Percentiles rank a stretch among this genome's conserved stretches.
These are phyloP conservation scores for Andrena hattorfiana DNA, from an alignment of 2,888 invertebrate genomes.

Conservation along the genomic window DNA sequence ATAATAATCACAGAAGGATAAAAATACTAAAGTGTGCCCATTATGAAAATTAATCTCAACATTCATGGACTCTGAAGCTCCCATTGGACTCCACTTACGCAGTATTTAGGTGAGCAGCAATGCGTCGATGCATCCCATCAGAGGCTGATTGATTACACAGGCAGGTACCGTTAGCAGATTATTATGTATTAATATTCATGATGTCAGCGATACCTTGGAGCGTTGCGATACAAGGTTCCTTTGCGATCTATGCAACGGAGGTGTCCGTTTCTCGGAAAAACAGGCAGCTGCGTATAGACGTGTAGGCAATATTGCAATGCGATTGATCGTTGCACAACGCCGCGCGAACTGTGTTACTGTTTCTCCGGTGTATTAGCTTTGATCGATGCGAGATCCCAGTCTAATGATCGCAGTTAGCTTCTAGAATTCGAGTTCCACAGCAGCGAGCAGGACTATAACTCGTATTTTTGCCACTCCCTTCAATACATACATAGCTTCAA, in stretches of 20 bases:
- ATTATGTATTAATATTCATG: slow-evolving; percentile 55
- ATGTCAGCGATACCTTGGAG: slow-evolving; percentile 50
- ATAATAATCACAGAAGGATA: neutral
- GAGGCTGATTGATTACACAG: neutral
- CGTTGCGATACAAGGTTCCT: slow-evolving; percentile 52
- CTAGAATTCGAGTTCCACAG: neutral
- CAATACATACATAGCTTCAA: slow-evolving; percentile 8
- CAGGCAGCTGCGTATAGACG: slow-evolving; percentile 49
- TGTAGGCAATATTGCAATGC: slow-evolving; percentile 50
- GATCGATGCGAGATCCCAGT: slow-evolving; percentile 24
- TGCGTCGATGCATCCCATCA: neutral
- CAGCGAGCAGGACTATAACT: neutral
- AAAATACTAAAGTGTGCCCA: neutral
- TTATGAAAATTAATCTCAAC: neutral
- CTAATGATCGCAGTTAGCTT: slow-evolving; percentile 20
- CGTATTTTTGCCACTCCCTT: slow-evolving; percentile 26
- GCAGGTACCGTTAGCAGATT: slow-evolving; percentile 54
- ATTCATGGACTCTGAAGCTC: neutral
- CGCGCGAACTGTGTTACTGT: slow-evolving; percentile 26
- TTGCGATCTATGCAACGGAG: slow-evolving; percentile 47
- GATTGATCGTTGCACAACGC: slow-evolving; percentile 53
- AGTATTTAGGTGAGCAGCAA: slow-evolving; percentile 24
- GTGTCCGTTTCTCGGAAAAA: slow-evolving; percentile 53
- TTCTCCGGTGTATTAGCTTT: slow-evolving; percentile 34
- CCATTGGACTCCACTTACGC: neutral